Evolutionary conservation across 2,113 vertebrate genomes (phyloP).

Genomic region (Procavia capensis): DNA sequence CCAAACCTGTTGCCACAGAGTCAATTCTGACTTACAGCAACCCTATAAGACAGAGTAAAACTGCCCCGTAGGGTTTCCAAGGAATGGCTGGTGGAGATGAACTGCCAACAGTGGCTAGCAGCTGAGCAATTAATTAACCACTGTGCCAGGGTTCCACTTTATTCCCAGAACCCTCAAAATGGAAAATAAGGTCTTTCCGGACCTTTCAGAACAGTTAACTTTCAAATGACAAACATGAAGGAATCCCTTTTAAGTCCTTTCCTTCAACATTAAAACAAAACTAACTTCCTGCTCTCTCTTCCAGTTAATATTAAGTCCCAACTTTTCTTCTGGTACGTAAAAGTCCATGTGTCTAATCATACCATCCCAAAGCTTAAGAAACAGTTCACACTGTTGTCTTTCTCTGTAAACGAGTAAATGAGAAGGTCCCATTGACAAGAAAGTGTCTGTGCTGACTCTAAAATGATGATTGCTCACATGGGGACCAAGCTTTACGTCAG

Average conservation of each 20-base stretch:
- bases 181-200: background rate
- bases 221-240: constrained; percentile 33
- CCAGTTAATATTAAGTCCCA: background rate
- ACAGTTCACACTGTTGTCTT: background rate
- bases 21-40: too few species aligned
- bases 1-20: too few species aligned
- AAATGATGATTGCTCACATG: background rate
- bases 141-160: too few species aligned
- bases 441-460: background rate
- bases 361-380: background rate
- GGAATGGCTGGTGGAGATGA: too few species aligned
- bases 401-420: background rate
- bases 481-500: background rate
- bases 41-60: too few species aligned
- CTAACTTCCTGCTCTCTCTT: background rate
- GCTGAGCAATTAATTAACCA: too few species aligned
- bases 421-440: background rate
- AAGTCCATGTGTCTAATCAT: background rate
- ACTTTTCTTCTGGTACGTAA: background rate
- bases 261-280: constrained; percentile 16
- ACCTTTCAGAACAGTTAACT: constrained; percentile 8
- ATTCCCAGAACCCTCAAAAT: background rate
- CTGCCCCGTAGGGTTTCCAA: too few species aligned
- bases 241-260: constrained; percentile 19
- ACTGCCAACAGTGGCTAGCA: too few species aligned